Percentiles rank a stretch among this genome's conserved stretches.
phyloP scores from a whole-genome alignment of 2,113 vertebrate genomes.

The Phodopus roborovskii region DNA sequence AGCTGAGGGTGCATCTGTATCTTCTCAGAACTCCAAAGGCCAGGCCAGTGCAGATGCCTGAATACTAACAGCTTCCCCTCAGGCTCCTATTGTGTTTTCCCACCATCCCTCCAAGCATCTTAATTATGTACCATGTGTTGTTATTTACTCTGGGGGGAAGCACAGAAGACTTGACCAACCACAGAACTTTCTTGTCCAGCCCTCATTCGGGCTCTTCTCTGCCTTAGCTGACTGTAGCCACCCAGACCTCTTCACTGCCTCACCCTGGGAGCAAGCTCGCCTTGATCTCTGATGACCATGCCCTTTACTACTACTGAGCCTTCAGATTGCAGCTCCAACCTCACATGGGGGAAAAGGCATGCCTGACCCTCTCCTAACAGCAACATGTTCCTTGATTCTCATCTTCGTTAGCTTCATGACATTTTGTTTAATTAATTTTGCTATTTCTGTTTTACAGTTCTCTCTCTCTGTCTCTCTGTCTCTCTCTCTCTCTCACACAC shows the following conservation, averaged over 20 bases:
- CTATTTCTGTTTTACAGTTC: neutral
- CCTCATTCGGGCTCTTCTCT: neutral
- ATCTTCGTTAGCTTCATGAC: neutral
- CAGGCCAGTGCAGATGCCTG: too few relatives aligned
- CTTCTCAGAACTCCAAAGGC: too few relatives aligned
- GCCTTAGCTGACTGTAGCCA: neutral
- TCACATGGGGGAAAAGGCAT: neutral
- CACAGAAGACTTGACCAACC: neutral
- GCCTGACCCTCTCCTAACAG: neutral
- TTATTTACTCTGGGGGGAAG: neutral
- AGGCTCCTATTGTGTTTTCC: neutral
- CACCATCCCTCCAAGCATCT: neutral
- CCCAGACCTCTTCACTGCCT: neutral
- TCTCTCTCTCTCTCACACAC: neutral
- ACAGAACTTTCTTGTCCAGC: neutral
- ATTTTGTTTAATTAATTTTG: neutral
- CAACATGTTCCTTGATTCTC: neutral
- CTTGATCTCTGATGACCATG: neutral
- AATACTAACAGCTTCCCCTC: neutral
- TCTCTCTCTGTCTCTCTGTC: too few relatives aligned
- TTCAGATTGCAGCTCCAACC: neutral
- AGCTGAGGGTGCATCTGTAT: too few relatives aligned
- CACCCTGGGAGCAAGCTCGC: neutral
- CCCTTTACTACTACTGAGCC: neutral
- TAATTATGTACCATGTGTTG: neutral